Evolutionary conservation across 2,888 invertebrate genomes (phyloP).

Genomic region (Alentia gelatinosa): DNA sequence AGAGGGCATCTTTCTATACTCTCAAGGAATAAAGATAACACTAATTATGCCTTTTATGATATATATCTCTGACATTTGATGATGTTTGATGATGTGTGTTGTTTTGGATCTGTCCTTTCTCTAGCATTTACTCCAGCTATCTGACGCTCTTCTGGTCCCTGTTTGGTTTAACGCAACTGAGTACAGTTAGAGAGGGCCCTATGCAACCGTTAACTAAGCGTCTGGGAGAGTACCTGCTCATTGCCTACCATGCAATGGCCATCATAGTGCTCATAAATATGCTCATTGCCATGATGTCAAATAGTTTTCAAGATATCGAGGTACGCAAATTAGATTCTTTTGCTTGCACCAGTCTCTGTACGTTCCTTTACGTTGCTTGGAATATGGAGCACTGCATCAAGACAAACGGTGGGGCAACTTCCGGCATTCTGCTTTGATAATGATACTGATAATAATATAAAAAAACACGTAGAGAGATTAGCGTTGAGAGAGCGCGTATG

Average conservation of each 20-base stretch:
- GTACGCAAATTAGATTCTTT: conserved; percentile 68
- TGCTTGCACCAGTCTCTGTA: background rate
- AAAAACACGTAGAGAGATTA: background rate
- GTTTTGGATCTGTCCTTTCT: conserved; percentile 44
- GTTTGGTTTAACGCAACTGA: conserved; percentile 81
- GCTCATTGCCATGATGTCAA: conserved; percentile 83
- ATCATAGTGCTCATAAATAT: conserved; percentile 82
- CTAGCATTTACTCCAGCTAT: conserved; percentile 81
- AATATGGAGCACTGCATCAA: background rate
- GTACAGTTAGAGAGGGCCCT: conserved; percentile 76
- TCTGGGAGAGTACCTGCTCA: conserved; percentile 80
- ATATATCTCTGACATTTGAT: too few species aligned
- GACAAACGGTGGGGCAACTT: background rate
- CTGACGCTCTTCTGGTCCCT: conserved; percentile 81
- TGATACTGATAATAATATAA: too few species aligned
- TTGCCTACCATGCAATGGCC: conserved; percentile 81
- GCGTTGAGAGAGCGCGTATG: background rate
- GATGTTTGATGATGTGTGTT: background rate
- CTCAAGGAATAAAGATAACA: too few species aligned
- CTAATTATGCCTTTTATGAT: too few species aligned
- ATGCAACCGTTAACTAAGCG: conserved; percentile 80
- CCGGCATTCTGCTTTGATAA: too few species aligned
- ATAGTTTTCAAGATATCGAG: conserved; percentile 82
- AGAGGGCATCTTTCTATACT: background rate
- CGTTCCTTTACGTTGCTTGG: background rate